Evolutionary conservation across 2,888 invertebrate species (phyloP), one percentile per base, ranked within the genome.

Genomic region (Eumacrocentrus americanus): DNA sequence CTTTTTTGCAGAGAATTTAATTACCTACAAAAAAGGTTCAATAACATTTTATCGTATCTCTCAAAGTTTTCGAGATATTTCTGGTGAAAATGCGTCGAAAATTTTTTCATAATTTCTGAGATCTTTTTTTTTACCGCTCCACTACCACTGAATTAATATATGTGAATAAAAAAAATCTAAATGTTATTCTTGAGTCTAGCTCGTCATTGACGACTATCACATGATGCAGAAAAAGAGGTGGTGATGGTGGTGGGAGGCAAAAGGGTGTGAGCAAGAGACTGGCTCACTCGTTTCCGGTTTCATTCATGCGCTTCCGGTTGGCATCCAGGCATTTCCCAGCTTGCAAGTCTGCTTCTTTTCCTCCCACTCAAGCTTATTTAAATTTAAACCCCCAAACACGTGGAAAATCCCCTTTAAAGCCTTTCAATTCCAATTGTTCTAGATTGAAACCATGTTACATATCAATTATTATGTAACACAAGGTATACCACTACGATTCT

Each of bases 261-360:
- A 42, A 38, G 54, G 35, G 53, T 46, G 55, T 38, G 51, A 46
- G 60, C n/a, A n/a, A 58, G 37, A 60, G 23, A 42, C 22, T n/a
- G 25, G 47, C 58, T 58, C 54, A 51, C 53, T 50, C 61, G 56
- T 63, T 69, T 75, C 72, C 72, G 70, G 72, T 63, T 73, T 73
- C 70, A 72, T 74, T 74, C 69, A 70, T 70, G 58, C 68, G 56
- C 72, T 75, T 73, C 75, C 75, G 73, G 65, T 67, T 64, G 64
- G 60, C 65, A 66, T 68, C 65, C 62, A 62, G 53, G 62, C 68
- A 64, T 60, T 63, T 55, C 62, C 59, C 47, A 61, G 56, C 48
- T 62, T 25, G 18, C 11, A 18, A 29, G 20, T 34, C 22, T 42
- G 22, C 22, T 14, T 35, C 51, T 37, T 52, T n/a, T n/a, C n/a